phyloP scores from a whole-genome alignment of 2,888 invertebrate genomes.

The Tetragonula carbonaria region DNA sequence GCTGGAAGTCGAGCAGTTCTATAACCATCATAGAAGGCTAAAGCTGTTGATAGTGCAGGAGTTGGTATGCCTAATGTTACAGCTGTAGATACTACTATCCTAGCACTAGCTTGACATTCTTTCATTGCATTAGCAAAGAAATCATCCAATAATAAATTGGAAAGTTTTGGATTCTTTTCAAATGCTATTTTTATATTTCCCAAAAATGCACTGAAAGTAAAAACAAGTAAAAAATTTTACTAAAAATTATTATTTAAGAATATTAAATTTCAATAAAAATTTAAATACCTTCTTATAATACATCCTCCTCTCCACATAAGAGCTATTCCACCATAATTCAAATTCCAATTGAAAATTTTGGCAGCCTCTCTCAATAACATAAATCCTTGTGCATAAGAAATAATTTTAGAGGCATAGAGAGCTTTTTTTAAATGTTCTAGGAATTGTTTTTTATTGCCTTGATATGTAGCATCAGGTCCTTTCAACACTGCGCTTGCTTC shows the following conservation, averaged over 20 bases:
- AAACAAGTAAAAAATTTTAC: slow-evolving; percentile 1
- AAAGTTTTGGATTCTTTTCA: slow-evolving; percentile 93
- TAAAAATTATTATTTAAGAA: slow-evolving; percentile 68
- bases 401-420: slow-evolving; percentile 98
- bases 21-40: slow-evolving; percentile 99
- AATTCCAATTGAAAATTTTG: slow-evolving; percentile 94
- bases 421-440: slow-evolving; percentile 94
- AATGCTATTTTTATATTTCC: slow-evolving; percentile 97
- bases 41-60: slow-evolving; percentile 96
- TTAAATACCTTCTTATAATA: slow-evolving; percentile 94
- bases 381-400: slow-evolving; percentile 99
- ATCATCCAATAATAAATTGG: slow-evolving; percentile 95
- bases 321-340: slow-evolving; percentile 99
- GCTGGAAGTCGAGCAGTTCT: slow-evolving; percentile 94
- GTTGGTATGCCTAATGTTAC: slow-evolving; percentile 94
- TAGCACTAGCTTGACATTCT: slow-evolving; percentile 92
- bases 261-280: slow-evolving; percentile 53
- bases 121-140: slow-evolving; percentile 95
- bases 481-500: slow-evolving; percentile 90
- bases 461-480: slow-evolving; percentile 88
- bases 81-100: slow-evolving; percentile 91
- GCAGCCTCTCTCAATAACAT: slow-evolving; percentile 98
- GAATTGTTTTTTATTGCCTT: slow-evolving; percentile 91
- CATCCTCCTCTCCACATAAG: slow-evolving; percentile 99
- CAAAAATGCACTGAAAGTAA: slow-evolving; percentile 89